Percentiles rank a stretch among this genome's conserved stretches.
Evolutionary conservation across 2,888 invertebrate genomes (phyloP).

Genomic region (Danaus chrysippus): DNA sequence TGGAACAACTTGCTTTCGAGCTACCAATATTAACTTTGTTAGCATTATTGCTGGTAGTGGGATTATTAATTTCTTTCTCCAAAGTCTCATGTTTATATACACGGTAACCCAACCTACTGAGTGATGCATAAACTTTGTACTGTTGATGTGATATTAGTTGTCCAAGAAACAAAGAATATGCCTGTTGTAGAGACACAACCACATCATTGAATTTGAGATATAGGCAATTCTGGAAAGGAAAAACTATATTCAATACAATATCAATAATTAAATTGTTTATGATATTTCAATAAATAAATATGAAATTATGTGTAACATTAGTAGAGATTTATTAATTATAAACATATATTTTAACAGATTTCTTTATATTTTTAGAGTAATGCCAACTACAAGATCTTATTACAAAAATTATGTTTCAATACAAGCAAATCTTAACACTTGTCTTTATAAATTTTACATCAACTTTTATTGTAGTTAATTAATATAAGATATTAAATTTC

Average conservation of each 20-base stretch:
- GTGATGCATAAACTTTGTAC: conserved; percentile 80
- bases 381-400: too few relatives aligned
- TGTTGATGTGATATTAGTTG: conserved; percentile 60
- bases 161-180: conserved; percentile 75
- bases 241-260: not conserved
- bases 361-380: not conserved
- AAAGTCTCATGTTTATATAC: conserved; percentile 64
- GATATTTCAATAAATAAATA: too few relatives aligned
- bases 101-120: conserved; percentile 78
- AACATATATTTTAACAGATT: not conserved
- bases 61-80: conserved; percentile 12
- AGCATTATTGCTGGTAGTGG: not conserved
- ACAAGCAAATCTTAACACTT: too few relatives aligned
- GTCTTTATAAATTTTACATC: too few relatives aligned
- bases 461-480: too few relatives aligned
- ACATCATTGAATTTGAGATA: conserved; percentile 78
- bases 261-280: too few relatives aligned
- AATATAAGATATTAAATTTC: too few relatives aligned
- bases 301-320: too few relatives aligned
- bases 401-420: too few relatives aligned
- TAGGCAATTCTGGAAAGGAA: conserved; percentile 78
- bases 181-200: conserved; percentile 82
- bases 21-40: not conserved
- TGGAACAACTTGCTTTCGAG: not conserved
- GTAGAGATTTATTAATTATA: not conserved